Percentiles rank a stretch among this genome's conserved stretches.
Conservation (phyloP, 2,888 invertebrate species). For the Drosophila paranaensis region DNA sequence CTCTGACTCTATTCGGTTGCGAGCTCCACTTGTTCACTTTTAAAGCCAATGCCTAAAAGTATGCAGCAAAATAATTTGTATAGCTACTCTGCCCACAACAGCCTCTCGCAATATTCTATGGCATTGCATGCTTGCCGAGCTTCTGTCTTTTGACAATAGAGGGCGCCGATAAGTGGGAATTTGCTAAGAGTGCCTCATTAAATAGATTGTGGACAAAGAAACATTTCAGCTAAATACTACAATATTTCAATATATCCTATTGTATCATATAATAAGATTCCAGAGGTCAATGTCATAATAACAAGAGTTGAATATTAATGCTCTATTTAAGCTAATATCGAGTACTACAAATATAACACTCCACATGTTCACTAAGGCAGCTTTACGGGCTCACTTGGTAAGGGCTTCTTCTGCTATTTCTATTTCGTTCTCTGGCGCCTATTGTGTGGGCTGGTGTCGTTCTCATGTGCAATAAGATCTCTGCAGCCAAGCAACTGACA, state of each 20-base stretch:
- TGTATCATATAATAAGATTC: no score
- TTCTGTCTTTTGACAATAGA: background rate
- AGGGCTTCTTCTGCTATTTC: background rate
- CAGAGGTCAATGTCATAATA: no score
- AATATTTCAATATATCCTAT: no score
- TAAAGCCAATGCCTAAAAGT: constrained; percentile 16
- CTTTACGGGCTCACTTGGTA: background rate
- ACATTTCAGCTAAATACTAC: no score
- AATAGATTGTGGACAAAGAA: no score
- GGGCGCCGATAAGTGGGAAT: background rate
- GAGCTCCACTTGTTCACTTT: background rate
- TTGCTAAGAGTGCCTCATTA: no score
- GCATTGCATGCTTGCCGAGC: background rate
- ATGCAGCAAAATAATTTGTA: constrained; percentile 7
- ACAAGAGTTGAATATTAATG: background rate
- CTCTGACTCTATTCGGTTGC: background rate
- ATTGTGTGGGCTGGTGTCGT: constrained; percentile 22
- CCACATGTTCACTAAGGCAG: background rate
- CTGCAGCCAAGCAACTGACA: constrained; percentile 20
- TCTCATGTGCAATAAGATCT: constrained; percentile 19
- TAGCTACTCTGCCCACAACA: background rate
- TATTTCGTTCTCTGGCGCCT: constrained; percentile 16
- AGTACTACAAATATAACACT: background rate
- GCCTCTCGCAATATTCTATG: no score
- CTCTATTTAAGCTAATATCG: background rate